Evolutionary conservation across 2,888 invertebrate species (phyloP).

Genomic region (Calliopum simillimum): DNA sequence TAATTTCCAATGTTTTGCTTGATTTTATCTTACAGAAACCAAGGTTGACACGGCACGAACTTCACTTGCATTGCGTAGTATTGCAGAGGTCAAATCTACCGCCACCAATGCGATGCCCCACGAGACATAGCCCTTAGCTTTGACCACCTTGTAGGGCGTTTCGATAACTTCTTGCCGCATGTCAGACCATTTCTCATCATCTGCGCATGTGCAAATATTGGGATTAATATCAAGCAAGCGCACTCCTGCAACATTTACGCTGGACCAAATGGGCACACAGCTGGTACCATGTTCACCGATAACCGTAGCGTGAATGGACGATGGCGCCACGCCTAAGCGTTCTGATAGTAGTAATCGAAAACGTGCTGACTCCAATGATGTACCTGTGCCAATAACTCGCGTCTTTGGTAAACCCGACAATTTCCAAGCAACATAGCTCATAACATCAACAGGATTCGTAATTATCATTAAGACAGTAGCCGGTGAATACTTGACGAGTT

Average conservation of each 20-base stretch:
- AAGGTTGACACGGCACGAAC: too few relatives aligned
- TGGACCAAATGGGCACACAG: slow-evolving; percentile 93
- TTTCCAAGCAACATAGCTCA: slow-evolving; percentile 96
- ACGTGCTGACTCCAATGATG: slow-evolving; percentile 91
- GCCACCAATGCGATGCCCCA: slow-evolving; percentile 74
- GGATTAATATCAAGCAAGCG: slow-evolving; percentile 83
- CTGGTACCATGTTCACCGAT: slow-evolving; percentile 96
- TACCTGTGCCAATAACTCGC: slow-evolving; percentile 91
- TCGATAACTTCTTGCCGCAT: slow-evolving; percentile 85
- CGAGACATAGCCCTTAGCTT: slow-evolving; percentile 89
- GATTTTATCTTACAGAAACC: too few relatives aligned
- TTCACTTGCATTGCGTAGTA: too few relatives aligned
- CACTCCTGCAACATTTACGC: slow-evolving; percentile 92
- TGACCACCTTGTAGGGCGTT: slow-evolving; percentile 89
- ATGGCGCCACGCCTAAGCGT: slow-evolving; percentile 82
- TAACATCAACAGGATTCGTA: slow-evolving; percentile 92
- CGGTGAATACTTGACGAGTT: slow-evolving; percentile 78
- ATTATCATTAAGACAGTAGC: slow-evolving; percentile 87
- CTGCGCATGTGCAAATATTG: slow-evolving; percentile 76
- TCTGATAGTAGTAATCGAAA: slow-evolving; percentile 91
- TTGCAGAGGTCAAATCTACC: too few relatives aligned
- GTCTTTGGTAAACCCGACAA: slow-evolving; percentile 89
- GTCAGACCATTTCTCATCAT: slow-evolving; percentile 83
- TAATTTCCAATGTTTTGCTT: neutral
- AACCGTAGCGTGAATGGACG: slow-evolving; percentile 91